Evolutionary conservation across 2,113 vertebrate genomes (phyloP), one percentile per base, ranked within the genome.

Genomic region (Baryphthengus martii): DNA sequence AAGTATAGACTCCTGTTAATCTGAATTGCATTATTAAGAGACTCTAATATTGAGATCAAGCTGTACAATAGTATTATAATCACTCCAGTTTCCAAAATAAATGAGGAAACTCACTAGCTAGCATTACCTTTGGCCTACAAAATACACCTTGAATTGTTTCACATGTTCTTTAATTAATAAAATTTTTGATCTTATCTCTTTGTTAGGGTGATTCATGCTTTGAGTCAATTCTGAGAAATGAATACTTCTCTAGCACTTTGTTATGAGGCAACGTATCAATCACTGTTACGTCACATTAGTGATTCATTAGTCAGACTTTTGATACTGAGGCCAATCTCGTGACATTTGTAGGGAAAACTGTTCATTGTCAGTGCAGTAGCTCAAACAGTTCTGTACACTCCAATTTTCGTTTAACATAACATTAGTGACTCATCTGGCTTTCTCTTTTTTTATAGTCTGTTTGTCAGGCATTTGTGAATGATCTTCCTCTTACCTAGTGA

Each of bases 281-380:
- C 8, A 8, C 44, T 83, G 37, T 97, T 96, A 93, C 13, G 2
- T 96, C 88, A 86, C 67, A 61, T 84, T 93, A 93, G 84, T 87
- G 81, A 94, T 89, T 96, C 92, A 92, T 95, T 93, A 92, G 82
- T 96, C 70, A 93, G 81, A 84, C 52, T 90, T 95, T 80, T 96
- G 44, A 59, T 88, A 39, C 81, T 87, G 93, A 91, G 97, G 93
- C 88, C 88, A 94, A 89, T 92, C 90, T 91, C 1, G 3, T 94
- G 77, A 93, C 77, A 92, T 81, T 92, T 59, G 47, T 88, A 66
- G 58, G 40, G 67, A 95, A 92, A 96, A 89, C 52, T 84, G 77
- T 71, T 91, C 66, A 85, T 94, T 94, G n/a, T 79, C 90, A 74
- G 59, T 94, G 63, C 55, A 80, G 90, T 96, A 95, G 78, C 90